Conservation (phyloP, 2,888 invertebrate genomes). For the Phortica okadai region DNA sequence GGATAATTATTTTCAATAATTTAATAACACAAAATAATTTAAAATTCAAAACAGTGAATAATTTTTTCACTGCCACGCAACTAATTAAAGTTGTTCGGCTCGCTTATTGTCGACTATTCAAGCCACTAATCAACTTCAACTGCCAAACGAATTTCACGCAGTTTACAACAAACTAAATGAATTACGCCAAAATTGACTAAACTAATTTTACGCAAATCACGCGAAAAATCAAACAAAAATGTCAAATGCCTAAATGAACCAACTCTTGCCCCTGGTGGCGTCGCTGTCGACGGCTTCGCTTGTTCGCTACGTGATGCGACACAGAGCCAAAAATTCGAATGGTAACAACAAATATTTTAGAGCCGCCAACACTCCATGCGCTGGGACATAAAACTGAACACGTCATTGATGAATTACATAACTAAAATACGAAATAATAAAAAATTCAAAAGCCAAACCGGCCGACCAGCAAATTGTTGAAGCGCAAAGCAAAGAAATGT, state of each 20-base stretch:
- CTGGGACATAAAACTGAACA: background rate
- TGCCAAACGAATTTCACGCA: background rate
- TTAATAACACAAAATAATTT: background rate
- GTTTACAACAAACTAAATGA: slow-evolving; percentile 9
- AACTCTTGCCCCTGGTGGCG: background rate
- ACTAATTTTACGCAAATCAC: slow-evolving; percentile 28
- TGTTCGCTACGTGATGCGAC: background rate
- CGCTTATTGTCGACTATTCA: background rate
- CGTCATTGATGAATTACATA: slow-evolving; percentile 21
- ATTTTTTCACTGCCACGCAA: background rate
- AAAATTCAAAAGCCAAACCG: background rate
- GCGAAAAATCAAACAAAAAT: slow-evolving; percentile 24
- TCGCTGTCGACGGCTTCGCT: background rate
- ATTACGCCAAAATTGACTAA: slow-evolving; percentile 27
- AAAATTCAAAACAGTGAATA: background rate
- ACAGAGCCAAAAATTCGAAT: slow-evolving; percentile 12
- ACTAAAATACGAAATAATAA: slow-evolving; percentile 11
- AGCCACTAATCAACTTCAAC: slow-evolving; percentile 10
- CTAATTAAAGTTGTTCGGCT: background rate
- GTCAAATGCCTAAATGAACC: slow-evolving; percentile 21
- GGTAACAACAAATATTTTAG: background rate
- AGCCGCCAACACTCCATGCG: background rate
- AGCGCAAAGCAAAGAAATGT: background rate
- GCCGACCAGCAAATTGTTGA: background rate
- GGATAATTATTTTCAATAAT: background rate